Evolutionary conservation across 2,113 vertebrate genomes (phyloP), one percentile per base, ranked within the genome.

Genomic region (Paratilapia polleni): DNA sequence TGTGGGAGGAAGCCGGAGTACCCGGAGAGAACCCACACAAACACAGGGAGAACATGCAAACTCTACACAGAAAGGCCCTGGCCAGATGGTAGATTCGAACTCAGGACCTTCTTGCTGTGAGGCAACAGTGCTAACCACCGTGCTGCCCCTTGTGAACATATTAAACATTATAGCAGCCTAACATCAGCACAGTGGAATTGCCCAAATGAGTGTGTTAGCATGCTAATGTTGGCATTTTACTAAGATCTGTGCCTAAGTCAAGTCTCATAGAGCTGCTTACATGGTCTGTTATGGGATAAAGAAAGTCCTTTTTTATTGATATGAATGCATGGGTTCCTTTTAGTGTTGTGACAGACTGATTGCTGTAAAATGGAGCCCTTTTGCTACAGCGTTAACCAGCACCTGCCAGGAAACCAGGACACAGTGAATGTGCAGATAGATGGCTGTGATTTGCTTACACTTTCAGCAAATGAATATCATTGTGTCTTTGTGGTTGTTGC

Each of bases 291-390:
- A 15, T 38, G 31, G 41, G 62, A 49, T 64, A 64, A 80, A 78
- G n/a, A 80, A 87, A 90, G 93, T 86, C 86, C 61, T 14, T 56
- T n/a, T 79, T 75, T 60, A 85, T 80, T 84, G 77, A 87, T 91
- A 80, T 79, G 49, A 80, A 66, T 84, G 77, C 52, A 49, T 58
- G 77, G 84, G 76, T 88, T 91, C 66, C 26, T 75, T 77, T 59
- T 75, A 80, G 81, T 80, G 74, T 78, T 43, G 66, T 17, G 38
- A 90, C 58, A 62, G 70, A 57, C 38, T 63, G 80, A 77, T 83
- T 88, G 76, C 52, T 66, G 28, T 19, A 87, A 82, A 88, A 87
- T 84, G 31, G 28, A 88, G 73, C 56, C 52, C 8, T 62, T 86
- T 80, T 85, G 76, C 49, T 22, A 78, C 82, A 79, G 73, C 75